phyloP scores from a whole-genome alignment of 35 echinoderm and acorn worm species.

The Ophioderma brevispina region DNA sequence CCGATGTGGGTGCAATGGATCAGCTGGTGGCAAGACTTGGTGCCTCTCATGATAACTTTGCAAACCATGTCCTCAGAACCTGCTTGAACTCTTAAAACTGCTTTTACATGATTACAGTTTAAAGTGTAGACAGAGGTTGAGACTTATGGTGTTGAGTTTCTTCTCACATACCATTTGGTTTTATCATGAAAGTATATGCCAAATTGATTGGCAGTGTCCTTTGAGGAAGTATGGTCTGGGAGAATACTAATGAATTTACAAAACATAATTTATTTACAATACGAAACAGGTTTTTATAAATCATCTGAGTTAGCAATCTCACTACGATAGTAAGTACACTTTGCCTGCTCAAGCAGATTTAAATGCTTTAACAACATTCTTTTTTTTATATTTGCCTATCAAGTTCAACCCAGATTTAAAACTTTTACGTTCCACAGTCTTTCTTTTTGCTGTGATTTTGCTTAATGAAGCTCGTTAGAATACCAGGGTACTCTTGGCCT shows the following conservation, averaged over 20 bases:
- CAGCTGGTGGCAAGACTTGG: slow-evolving; percentile 41
- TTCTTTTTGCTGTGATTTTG: slow-evolving; percentile 28
- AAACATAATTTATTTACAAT: not conserved
- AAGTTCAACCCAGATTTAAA: slow-evolving; percentile 1
- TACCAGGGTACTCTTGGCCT: slow-evolving; percentile 30
- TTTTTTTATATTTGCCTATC: not conserved
- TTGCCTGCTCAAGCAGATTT: slow-evolving; percentile 6
- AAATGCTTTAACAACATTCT: not conserved
- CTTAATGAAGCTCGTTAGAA: slow-evolving; percentile 15
- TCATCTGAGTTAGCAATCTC: slow-evolving; percentile 6
- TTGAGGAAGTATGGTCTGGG: not conserved
- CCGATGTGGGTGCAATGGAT: slow-evolving; percentile 63
- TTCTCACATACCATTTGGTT: not conserved
- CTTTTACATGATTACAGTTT: not conserved
- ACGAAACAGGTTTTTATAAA: not conserved
- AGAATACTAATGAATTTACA: slow-evolving; percentile 5
- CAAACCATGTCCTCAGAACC: slow-evolving; percentile 40
- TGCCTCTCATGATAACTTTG: slow-evolving; percentile 15
- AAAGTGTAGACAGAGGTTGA: not conserved
- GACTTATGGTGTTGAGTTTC: not conserved
- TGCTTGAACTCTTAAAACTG: slow-evolving; percentile 12
- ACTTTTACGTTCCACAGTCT: slow-evolving; percentile 13
- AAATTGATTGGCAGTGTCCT: not conserved
- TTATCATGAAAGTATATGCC: slow-evolving; percentile 16
- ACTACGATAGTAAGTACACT: not conserved